Base-by-base conservation (phyloP, 2,113 vertebrate species). In the Scophthalmus maximus region DNA sequence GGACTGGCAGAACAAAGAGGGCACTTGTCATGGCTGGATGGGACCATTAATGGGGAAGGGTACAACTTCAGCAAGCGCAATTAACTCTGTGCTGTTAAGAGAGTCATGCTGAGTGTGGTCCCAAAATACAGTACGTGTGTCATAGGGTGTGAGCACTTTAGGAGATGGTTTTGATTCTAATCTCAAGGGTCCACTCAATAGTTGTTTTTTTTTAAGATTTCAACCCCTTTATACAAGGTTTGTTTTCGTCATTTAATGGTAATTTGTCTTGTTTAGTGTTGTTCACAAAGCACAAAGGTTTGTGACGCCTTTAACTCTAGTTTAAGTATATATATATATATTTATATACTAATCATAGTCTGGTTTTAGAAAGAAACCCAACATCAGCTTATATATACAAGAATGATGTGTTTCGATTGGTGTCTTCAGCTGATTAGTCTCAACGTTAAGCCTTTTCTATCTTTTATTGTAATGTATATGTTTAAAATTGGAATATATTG, bases 1-100 rank as follows among this genome's bases (percentile, higher is more conserved):
- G 86, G 68, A 32, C 68, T 68, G 34, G 36, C 46, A 8, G 78
- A 83, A 94, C 92, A 93, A 93, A 93, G 90, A 89, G 34, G 69
- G 64, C 29, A 76, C 87, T 92, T 92, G 88, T 93, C 81, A 84
- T 60, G 66, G 53, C 55, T 79, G 70, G 77, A 87, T 68, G 68
- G 73, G 66, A 69, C 71, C 83, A 88, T 87, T 92, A 87, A 81
- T 87, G 78, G 81, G 81, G 85, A 85, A 83, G 78, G 75, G 77
- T 82, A 88, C 73, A 81, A 78, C 76, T 83, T 82, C 65, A 86
- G 84, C 68, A 64, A 82, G 73, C 78, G 79, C 89, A 86, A 87
- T 86, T 90, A 86, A 75, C 75, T 86, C 59, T 78, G 69, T 75
- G 81, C 76, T 88, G 74, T 86, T 83, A 68, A 86, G 50, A 87